A percentile compares a stretch with the other conserved stretches of the same genome.
Evolutionary conservation across 2,888 invertebrate genomes (phyloP).

Genomic region (Caenorhabditis sp.): DNA sequence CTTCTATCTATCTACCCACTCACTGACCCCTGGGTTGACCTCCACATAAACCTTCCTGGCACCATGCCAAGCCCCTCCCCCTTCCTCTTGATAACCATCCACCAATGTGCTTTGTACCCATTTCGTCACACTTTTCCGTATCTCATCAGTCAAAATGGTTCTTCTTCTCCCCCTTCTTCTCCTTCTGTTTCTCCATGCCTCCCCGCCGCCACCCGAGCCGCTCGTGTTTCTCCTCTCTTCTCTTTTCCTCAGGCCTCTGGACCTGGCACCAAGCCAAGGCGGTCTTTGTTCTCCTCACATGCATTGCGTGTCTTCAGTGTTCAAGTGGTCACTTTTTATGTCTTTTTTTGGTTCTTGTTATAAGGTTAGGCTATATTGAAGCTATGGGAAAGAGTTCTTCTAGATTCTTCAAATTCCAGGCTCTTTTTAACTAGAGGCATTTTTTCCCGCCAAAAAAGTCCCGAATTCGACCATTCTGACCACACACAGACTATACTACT

Average conservation of each 20-base stretch:
- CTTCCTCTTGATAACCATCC: background rate
- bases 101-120: background rate
- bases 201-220: background rate
- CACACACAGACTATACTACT: no score
- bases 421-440: no score
- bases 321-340: background rate
- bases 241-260: background rate
- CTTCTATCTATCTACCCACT: no score
- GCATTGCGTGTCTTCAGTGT: background rate
- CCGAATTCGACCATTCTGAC: no score
- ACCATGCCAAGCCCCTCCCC: background rate
- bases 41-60: background rate
- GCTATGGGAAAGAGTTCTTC: no score
- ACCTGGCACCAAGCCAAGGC: background rate
- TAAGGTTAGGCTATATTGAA: no score
- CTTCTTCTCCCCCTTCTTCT: background rate
- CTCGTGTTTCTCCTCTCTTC: background rate
- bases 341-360: no score
- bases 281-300: background rate
- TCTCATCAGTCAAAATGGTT: conserved; percentile 8
- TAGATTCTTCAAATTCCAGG: no score
- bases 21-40: no score
- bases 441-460: no score
- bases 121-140: background rate
- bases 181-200: no score